Evolutionary conservation across 2,797 vertebrate genomes (phyloP), one percentile per base, ranked within the genome.

Genomic region (Chiroxiphia lanceolata): DNA sequence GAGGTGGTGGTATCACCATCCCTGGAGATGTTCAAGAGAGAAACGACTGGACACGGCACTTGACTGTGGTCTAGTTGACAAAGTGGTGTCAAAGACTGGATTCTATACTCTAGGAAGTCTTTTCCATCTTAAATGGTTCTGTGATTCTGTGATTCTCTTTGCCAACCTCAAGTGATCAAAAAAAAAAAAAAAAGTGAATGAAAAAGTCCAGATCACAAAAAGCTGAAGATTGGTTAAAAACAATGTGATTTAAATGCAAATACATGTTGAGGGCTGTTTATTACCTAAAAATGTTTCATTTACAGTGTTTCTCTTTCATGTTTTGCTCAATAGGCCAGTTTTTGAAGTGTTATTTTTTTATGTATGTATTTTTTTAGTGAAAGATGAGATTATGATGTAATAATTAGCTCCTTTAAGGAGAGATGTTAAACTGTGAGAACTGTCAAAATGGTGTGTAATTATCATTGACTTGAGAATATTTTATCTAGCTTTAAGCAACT

Each of bases 1-100:
- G 42, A 42, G 22, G 60, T 16, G 13, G 25, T 31, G 40, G 21
- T 31, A 29, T 75, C 17, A 9, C 34, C 10, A 19, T 27, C 10
- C 40, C 15, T 6, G 9, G 26, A 48, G 31, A 3, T 42, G 11
- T 48, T 36, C 22, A 48, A 56, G 48, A 47, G 40, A 61, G 40
- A 34, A 27, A 6, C 0, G 0, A 42, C 18, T 36, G 45, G 18
- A 40, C 1, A 1, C 2, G 5, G 10, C 18, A 22, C 16, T 47
- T 26, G 16, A 6, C 26, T 12, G 19, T 13, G 40, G 21, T 36
- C 21, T 36, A 16, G 25, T 61, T 54, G 22, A 54, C 31, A 31
- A 27, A 10, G 7, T 33, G 13, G 3, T 42, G 7, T 15, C 47
- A 61, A 68, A 68, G 21, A 33, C 33, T 42, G 22, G 34, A 54